These are phyloP conservation scores for Glaucopsyche alexis DNA, from an alignment of 2,888 invertebrate species.

Conservation along the genomic window DNA sequence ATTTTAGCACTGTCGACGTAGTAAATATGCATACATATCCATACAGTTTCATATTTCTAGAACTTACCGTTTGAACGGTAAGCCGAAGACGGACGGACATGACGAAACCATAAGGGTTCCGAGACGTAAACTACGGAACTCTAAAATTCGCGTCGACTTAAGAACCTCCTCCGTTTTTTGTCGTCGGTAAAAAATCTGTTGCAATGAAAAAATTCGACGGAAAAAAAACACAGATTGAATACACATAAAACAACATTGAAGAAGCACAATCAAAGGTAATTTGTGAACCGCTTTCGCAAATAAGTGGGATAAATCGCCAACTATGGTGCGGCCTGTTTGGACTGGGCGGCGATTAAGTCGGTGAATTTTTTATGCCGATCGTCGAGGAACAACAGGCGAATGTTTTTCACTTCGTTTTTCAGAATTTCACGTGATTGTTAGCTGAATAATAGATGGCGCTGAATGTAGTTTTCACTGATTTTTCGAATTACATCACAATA, in stretches of 20 bases:
- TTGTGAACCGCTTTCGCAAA: slow-evolving; percentile 48
- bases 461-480: slow-evolving; percentile 66
- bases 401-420: slow-evolving; percentile 73
- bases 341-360: slow-evolving; percentile 65
- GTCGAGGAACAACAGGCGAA: slow-evolving; percentile 65
- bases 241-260: neutral
- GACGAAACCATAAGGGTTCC: no score
- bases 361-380: slow-evolving; percentile 70
- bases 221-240: no score
- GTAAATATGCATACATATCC: no score
- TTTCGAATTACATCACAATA: slow-evolving; percentile 75
- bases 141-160: no score
- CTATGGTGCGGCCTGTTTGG: slow-evolving; percentile 68
- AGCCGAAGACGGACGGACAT: no score
- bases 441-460: slow-evolving; percentile 66
- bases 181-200: no score
- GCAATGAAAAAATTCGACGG: no score
- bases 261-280: slow-evolving; percentile 29
- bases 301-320: slow-evolving; percentile 50
- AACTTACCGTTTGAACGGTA: no score
- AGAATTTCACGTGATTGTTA: slow-evolving; percentile 72
- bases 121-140: no score
- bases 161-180: no score
- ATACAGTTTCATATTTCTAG: no score
- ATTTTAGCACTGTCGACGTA: no score